Percentiles rank a stretch among this genome's conserved stretches.
phyloP scores from a whole-genome alignment of 2,888 invertebrate genomes.

The Amiota communis region DNA sequence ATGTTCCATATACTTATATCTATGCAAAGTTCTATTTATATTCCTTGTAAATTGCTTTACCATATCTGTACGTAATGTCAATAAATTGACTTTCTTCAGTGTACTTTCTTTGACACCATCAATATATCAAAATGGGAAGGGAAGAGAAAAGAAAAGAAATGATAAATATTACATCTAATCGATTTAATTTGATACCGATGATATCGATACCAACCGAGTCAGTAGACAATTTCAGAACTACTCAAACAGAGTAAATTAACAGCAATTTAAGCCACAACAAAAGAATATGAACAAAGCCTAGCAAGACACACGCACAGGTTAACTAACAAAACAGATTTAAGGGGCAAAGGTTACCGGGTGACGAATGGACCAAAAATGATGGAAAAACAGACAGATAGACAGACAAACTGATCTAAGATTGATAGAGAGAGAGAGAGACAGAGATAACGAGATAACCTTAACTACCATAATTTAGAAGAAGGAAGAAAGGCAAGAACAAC shows the following conservation, averaged over 20 bases:
- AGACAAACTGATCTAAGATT: not conserved
- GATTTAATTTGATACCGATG: slow-evolving; percentile 46
- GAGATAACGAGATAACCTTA: not conserved
- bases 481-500: slow-evolving; percentile 31
- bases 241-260: slow-evolving; percentile 27
- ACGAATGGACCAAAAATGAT: not conserved
- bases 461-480: slow-evolving; percentile 21
- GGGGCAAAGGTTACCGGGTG: not conserved
- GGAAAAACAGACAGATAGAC: slow-evolving; percentile 5
- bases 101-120: too few relatives aligned
- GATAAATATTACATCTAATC: slow-evolving; percentile 51
- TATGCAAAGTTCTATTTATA: too few relatives aligned
- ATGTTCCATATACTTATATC: too few relatives aligned
- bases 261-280: slow-evolving; percentile 24
- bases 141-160: slow-evolving; percentile 52
- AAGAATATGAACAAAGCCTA: not conserved
- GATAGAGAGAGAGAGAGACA: too few relatives aligned
- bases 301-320: not conserved
- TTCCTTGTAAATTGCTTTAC: too few relatives aligned
- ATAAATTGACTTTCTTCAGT: too few relatives aligned
- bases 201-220: slow-evolving; percentile 52
- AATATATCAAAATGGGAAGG: too few relatives aligned
- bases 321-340: not conserved
- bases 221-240: slow-evolving; percentile 26
- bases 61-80: too few relatives aligned